A percentile compares a stretch with the other conserved stretches of the same genome.
These are phyloP conservation scores for Lates calcarifer DNA, from an alignment of 2,113 vertebrate species.

Conservation along the genomic window DNA sequence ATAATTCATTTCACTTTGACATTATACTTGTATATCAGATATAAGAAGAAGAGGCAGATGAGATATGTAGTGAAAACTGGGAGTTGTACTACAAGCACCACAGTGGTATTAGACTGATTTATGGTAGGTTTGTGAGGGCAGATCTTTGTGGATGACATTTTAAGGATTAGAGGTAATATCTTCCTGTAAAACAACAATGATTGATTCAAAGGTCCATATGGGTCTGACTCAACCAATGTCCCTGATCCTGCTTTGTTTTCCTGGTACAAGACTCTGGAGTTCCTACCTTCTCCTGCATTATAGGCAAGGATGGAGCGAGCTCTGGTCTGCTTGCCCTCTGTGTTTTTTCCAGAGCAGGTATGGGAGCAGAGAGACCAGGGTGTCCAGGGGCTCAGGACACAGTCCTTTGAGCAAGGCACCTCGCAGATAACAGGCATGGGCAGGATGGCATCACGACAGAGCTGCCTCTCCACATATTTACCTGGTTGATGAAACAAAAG, in stretches of 20 bases:
- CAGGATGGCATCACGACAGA: slow-evolving; percentile 95
- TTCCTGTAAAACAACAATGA: background rate
- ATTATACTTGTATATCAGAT: background rate
- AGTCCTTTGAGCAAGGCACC: slow-evolving; percentile 94
- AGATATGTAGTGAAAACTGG: background rate
- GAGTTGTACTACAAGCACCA: background rate
- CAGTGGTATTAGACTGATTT: background rate
- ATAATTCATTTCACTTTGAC: slow-evolving; percentile 18
- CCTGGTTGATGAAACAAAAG: slow-evolving; percentile 79
- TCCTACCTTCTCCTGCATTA: slow-evolving; percentile 90
- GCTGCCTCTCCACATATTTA: slow-evolving; percentile 90
- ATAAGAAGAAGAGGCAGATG: background rate
- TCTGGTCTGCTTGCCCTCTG: slow-evolving; percentile 94
- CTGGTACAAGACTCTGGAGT: background rate
- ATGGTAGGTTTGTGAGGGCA: background rate
- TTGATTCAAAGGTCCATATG: background rate
- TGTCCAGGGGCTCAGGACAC: slow-evolving; percentile 93
- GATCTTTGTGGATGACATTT: background rate
- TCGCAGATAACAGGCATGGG: slow-evolving; percentile 93
- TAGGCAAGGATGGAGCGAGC: slow-evolving; percentile 94
- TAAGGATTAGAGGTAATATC: background rate
- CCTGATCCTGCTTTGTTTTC: background rate
- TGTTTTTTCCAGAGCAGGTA: slow-evolving; percentile 98
- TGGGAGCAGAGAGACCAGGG: slow-evolving; percentile 95
- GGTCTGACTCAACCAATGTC: background rate